Evolutionary conservation across 2,888 invertebrate species (phyloP).

Genomic region (Scrobipalpa atriplicella): DNA sequence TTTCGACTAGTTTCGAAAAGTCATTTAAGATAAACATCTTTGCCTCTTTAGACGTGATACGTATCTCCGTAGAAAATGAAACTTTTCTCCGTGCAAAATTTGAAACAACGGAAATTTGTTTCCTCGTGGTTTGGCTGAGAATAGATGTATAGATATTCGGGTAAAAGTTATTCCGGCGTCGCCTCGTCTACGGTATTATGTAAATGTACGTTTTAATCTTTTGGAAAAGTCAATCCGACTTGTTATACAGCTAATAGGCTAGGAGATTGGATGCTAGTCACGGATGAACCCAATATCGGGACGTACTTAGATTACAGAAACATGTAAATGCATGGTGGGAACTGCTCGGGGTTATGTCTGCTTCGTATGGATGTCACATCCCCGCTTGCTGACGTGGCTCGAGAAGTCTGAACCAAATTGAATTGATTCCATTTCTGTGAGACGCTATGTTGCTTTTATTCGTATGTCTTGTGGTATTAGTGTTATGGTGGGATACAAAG

Average conservation of each 20-base stretch:
- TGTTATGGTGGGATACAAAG: conserved; percentile 20
- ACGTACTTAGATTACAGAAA: conserved; percentile 68
- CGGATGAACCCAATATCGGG: conserved; percentile 65
- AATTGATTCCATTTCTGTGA: conserved; percentile 56
- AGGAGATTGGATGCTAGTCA: conserved; percentile 66
- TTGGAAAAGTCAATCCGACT: conserved; percentile 47
- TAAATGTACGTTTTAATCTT: conserved; percentile 66
- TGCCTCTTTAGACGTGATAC: conserved; percentile 7
- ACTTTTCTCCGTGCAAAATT: conserved; percentile 20
- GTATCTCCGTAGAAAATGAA: conserved; percentile 18
- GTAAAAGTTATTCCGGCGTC: conserved; percentile 57
- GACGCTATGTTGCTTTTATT: conserved; percentile 40
- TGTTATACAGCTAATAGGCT: conserved; percentile 52
- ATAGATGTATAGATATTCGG: conserved; percentile 35
- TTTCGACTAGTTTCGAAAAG: conserved; percentile 22
- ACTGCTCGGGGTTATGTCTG: conserved; percentile 23
- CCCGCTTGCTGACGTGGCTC: conserved; percentile 37
- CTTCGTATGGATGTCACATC: conserved; percentile 43
- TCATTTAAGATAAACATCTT: conserved; percentile 20
- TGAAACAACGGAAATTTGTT: conserved; percentile 18
- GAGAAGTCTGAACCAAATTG: conserved; percentile 49
- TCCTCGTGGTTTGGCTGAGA: conserved; percentile 22
- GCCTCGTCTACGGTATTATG: conserved; percentile 65
- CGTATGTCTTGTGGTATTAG: conserved; percentile 41
- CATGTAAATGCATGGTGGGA: conserved; percentile 64